phyloP scores from a whole-genome alignment of 1,140 invertebrate species.

The Metaphire vulgaris region DNA sequence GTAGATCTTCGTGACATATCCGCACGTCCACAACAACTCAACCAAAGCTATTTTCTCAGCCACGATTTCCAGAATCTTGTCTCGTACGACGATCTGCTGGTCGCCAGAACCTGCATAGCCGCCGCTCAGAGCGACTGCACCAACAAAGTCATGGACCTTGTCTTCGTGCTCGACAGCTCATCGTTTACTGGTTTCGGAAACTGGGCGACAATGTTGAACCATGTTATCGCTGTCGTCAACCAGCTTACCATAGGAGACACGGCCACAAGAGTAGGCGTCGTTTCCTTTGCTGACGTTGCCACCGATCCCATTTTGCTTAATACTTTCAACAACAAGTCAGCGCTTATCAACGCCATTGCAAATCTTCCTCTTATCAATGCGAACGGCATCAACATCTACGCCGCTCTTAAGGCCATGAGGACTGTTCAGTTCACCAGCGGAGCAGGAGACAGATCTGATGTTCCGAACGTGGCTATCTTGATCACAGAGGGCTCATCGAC shows the following conservation, averaged over 20 bases:
- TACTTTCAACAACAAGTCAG: neutral
- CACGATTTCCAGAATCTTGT: neutral
- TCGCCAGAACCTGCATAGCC: neutral
- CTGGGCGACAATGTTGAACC: slow-evolving; percentile 14
- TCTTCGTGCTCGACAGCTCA: slow-evolving; percentile 23
- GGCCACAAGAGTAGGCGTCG: slow-evolving; percentile 7
- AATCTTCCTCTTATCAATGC: neutral
- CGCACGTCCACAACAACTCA: neutral
- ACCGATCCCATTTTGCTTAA: neutral
- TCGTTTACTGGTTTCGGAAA: slow-evolving; percentile 7
- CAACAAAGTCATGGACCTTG: too few relatives aligned
- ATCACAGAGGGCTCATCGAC: slow-evolving; percentile 34
- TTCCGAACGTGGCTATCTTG: slow-evolving; percentile 33
- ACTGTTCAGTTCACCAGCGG: slow-evolving; percentile 16
- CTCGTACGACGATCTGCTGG: neutral
- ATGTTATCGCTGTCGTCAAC: slow-evolving; percentile 7
- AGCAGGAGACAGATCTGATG: slow-evolving; percentile 26
- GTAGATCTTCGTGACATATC: neutral
- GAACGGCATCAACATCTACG: neutral
- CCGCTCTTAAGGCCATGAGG: slow-evolving; percentile 2
- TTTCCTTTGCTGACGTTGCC: slow-evolving; percentile 8
- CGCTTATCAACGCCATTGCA: slow-evolving; percentile 15
- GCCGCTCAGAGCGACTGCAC: too few relatives aligned
- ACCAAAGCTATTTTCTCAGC: neutral
- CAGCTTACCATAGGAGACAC: neutral